phyloP scores from a whole-genome alignment of 2,888 invertebrate genomes.

The Idaea biselata region DNA sequence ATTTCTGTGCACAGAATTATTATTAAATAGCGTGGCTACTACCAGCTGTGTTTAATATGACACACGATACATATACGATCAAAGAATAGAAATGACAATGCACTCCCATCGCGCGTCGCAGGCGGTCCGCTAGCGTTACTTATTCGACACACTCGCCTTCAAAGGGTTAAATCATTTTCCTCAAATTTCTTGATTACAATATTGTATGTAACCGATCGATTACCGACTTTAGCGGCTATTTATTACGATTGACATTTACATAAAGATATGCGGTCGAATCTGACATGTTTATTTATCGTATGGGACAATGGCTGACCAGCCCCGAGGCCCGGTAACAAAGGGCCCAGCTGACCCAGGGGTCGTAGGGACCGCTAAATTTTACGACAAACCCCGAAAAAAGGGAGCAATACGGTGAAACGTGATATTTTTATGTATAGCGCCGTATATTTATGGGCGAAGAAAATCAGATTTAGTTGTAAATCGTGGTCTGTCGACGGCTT shows the following conservation, averaged over 20 bases:
- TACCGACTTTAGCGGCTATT: constrained; percentile 3
- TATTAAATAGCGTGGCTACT: neutral
- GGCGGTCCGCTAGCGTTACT: neutral
- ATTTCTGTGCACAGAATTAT: neutral
- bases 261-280: constrained; percentile 26
- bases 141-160: neutral
- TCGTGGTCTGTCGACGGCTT: neutral
- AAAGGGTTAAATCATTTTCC: neutral
- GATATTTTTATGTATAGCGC: constrained; percentile 39
- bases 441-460: constrained; percentile 29
- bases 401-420: constrained; percentile 32
- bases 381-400: constrained; percentile 37
- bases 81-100: neutral
- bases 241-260: constrained; percentile 22
- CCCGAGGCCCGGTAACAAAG: constrained; percentile 31
- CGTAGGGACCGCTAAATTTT: constrained; percentile 42
- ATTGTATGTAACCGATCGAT: neutral
- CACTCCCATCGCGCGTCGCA: neutral
- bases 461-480: constrained; percentile 30
- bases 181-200: neutral
- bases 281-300: constrained; percentile 44
- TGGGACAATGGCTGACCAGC: constrained; percentile 24
- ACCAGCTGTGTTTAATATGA: neutral
- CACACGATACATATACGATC: neutral
- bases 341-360: constrained; percentile 41